Evolutionary conservation across 2,113 vertebrate species (phyloP), one percentile per base, ranked within the genome.

Genomic region (Leptobrachium ailaonicum): DNA sequence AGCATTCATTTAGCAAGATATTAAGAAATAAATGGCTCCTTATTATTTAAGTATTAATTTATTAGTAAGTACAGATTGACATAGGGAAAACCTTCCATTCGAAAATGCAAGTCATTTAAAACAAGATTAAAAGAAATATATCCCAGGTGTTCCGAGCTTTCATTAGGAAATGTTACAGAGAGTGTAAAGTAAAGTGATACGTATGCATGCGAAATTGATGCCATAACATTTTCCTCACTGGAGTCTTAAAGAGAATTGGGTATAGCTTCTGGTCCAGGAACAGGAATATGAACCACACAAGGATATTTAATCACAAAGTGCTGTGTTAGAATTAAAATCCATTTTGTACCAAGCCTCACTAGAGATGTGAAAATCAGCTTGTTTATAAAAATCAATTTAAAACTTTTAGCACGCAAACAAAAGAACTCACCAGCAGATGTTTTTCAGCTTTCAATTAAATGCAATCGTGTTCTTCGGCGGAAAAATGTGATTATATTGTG

Each of bases 241-340:
- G 87, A 88, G 75, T 77, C 82, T 81, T 86, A 90, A 90, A 89
- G 75, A 82, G 66, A 89, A 85, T 83, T 63, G 62, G 88, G 77
- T 87, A 86, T 84, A 86, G 80, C 88, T 82, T 87, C 79, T 86
- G 71, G 70, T 85, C 71, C 44, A 79, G 84, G 88, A 88, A 89
- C 79, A 90, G 84, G 91, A 78, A 86, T 88, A 83, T 70, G 66
- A 84, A 88, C 68, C 85, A 87, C 85, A 84, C 9, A 73, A 85
- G 87, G 68, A 87, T 82, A 89, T 88, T 90, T 88, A 90, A 87
- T 86, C 84, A 86, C 71, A 88, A 86, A 85, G 84, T 79, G 32
- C 44, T 68, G 2, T 77, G 80, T 85, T 76, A 82, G 85, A 90
- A 84, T 83, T 90, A 86, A 91, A 85, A 88, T 87, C 78, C 75